Base-by-base conservation (phyloP, 2,888 invertebrate genomes). In the Brenthis ino region DNA sequence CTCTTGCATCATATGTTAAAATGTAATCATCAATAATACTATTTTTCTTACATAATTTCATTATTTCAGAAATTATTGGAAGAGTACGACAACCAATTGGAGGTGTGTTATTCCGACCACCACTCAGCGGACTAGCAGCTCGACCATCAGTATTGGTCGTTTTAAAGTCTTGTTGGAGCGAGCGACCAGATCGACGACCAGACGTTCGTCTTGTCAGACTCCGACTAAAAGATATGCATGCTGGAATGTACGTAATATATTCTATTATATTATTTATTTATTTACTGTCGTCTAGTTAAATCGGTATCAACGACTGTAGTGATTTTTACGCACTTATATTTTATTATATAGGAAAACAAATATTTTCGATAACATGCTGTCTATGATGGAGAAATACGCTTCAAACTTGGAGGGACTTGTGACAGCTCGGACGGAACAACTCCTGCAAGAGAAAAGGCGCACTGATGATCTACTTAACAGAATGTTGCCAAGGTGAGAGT, bases 301-400 rank as follows among this genome's bases (percentile, higher is more conserved):
- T 43, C 11, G 37, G 11, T 43, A 43, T 11, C 11, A 20, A 43
- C 37, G 8, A 11, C 37, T 43, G 37, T 11, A 43, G 4, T 43
- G 0, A 43, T 43, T 8, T 43, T 43, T 43, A 8, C 0, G 11
- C 8, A 8, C 12, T 28, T 16, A 4, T 28, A 16, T 53, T 60
- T 20, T 50, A 50, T 37, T 58, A 28, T 37, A 56, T 78, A 96
- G 96, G 86, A 97, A 97, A 85, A 95, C 96, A 3, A 97, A 97
- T 78, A 97, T 97, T 75, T 97, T 97, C 80, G 97, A 97, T 88
- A 97, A 97, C 80, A 97, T 98, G 97, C 88, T 98, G 72, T 95
- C 96, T 0, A 97, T 97, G 84, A 97, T 98, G 97, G 97, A 98
- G 85, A 97, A 97, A 82, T 97, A 98, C 81, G 97, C 97, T 0